Evolutionary conservation across 2,797 vertebrate genomes (phyloP), one percentile per base, ranked within the genome.

Genomic region (Enteromius argenteus): DNA sequence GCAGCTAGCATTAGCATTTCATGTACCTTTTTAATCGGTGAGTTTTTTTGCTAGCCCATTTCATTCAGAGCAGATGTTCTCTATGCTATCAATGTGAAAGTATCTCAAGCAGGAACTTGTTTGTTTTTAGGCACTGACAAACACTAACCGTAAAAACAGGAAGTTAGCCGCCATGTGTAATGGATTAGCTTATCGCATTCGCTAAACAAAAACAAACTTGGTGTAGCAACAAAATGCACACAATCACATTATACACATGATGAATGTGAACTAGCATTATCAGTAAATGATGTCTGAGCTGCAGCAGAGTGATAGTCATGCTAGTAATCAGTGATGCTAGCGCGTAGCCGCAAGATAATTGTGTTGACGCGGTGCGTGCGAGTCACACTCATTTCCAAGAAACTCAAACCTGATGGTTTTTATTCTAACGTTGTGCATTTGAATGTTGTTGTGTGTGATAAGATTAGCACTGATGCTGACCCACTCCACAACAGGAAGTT

Each of bases 261-360:
- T 58, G 13, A 58, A 39, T 37, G 21, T 39, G 51, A 75, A 53
- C 9, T 23, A 75, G 13, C 6, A 35, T 75, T 75, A 75, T 75
- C 73, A 39, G 73, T 10, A 75, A 56, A 58, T 39, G 51, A 75
- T 37, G 73, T 75, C 32, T 75, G 73, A 58, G 73, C 73, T 75
- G 73, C 73, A 75, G 13, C 32, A 9, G 73, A 58, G 32, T 37
- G 73, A 75, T 75, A 75, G 73, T 75, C 73, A 75, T 58, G 73
- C 51, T 75, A 39, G 32, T 58, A 75, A 56, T 75, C 51, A 75
- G 51, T 75, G 3, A 39, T 75, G 73, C 3, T 58, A 56, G 32
- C 6, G 21, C 7, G 6, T 21, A 75, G 19, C n/a, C 11, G 0
- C 7, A 0, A 69, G 67, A 27, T 44, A 69, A 44, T 69, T n/a